Percentiles rank a stretch among this genome's conserved stretches.
Conservation (phyloP, 2,888 invertebrate species). For the Clepsis dumicolana region DNA sequence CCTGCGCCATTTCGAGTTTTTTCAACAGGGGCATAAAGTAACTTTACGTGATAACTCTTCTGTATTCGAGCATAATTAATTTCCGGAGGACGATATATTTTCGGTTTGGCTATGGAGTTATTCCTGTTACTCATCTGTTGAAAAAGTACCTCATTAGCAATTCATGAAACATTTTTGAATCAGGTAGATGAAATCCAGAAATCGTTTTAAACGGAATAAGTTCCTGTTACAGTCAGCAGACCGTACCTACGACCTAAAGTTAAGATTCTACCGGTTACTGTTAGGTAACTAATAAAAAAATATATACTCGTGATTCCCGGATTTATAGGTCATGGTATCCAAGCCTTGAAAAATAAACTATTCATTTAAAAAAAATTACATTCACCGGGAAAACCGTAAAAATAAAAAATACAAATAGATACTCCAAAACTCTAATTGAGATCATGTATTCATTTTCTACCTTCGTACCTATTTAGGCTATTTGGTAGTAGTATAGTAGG, state of each 20-base stretch:
- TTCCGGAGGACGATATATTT: neutral
- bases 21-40: constrained; percentile 39
- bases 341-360: too few relatives aligned
- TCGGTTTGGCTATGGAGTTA: neutral
- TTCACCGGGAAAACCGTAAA: too few relatives aligned
- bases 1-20: constrained; percentile 53
- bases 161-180: neutral
- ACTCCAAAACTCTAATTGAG: too few relatives aligned
- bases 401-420: too few relatives aligned
- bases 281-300: too few relatives aligned
- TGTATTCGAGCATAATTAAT: constrained; percentile 13
- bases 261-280: neutral
- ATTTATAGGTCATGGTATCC: too few relatives aligned
- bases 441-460: too few relatives aligned
- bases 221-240: too few relatives aligned
- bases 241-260: neutral
- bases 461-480: too few relatives aligned
- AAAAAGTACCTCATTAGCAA: neutral
- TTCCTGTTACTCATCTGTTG: neutral
- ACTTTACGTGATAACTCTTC: constrained; percentile 17
- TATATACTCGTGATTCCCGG: too few relatives aligned
- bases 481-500: too few relatives aligned
- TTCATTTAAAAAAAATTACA: too few relatives aligned
- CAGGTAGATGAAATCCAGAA: neutral
- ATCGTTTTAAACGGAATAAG: neutral